A percentile compares a stretch with the other conserved stretches of the same genome.
Evolutionary conservation across 2,113 vertebrate genomes (phyloP).

Genomic region (Todiramphus chloris): DNA sequence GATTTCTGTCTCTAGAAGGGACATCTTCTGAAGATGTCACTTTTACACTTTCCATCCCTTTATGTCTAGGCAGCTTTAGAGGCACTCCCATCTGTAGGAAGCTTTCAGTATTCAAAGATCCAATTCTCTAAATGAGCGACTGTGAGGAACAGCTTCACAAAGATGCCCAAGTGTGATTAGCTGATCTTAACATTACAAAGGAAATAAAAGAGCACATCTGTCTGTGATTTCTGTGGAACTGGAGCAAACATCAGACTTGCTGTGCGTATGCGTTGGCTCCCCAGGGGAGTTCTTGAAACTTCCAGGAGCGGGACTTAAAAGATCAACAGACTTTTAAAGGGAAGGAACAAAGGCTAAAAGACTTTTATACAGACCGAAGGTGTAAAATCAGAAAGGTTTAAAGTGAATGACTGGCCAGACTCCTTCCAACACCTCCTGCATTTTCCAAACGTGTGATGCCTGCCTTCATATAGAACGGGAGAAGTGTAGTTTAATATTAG

Average conservation of each 20-base stretch:
- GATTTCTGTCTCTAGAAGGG: neutral
- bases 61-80: neutral
- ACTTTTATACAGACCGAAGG: neutral
- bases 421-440: neutral
- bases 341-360: neutral
- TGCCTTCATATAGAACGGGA: neutral
- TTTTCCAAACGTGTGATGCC: neutral
- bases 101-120: neutral
- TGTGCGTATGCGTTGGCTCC: neutral
- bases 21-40: neutral
- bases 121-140: neutral
- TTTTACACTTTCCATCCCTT: neutral
- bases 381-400: neutral
- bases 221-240: neutral
- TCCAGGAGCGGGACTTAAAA: neutral
- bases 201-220: neutral
- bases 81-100: neutral
- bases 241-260: neutral
- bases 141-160: neutral
- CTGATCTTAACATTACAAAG: neutral
- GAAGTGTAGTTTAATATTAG: neutral
- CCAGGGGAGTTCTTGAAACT: constrained; percentile 7
- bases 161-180: neutral
- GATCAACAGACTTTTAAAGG: neutral
- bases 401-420: neutral